Base-by-base conservation (phyloP, 2,888 invertebrate species). In the Sphinx pinastri region DNA sequence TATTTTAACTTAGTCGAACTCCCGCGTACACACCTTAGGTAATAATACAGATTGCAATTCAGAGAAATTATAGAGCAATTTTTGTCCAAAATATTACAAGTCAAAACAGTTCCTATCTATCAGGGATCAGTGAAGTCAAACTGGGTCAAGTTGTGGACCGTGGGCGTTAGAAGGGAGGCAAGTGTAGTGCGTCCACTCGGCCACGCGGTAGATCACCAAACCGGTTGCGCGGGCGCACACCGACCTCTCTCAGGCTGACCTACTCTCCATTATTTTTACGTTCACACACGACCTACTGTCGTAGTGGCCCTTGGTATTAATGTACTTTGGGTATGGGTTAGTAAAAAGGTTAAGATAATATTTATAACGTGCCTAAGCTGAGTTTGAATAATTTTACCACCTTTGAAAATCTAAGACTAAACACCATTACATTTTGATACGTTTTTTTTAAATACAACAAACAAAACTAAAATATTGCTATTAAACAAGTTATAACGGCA, bases 231-330 rank as follows among this genome's bases (percentile, higher is more conserved):
- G 58, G 63, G 25, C 73, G 57, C 38, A 25, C 71, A 76, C 77
- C 77, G 77, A 75, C 76, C 72, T 68, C 67, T 63, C 71, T 75
- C 73, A 75, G 74, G 68, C 74, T 74, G 75, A 72, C 76, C 75
- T 74, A 75, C 76, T 77, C 75, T 71, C 70, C 68, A 74, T 72
- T 68, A 71, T 51, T 70, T 71, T 68, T 68, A 57, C 68, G 19
- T 19, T 63, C 63, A 58, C 58, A 70, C 51, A n/a, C 55, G 13
- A 47, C 25, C 60, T 59, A 38, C 14, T 60, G n/a, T 74, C 69
- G 71, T 11, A 45, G 16, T 16, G n/a, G 45, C 45, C 60, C 45
- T 60, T 16, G 19, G 19, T 19, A 47, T 63, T 31, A 25, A 25
- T 25, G 58, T 63, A 11, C 58, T 19, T 49, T 16, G 12, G 12